Conservation (phyloP, 2,113 vertebrate species). For the Perognathus longimembris region DNA sequence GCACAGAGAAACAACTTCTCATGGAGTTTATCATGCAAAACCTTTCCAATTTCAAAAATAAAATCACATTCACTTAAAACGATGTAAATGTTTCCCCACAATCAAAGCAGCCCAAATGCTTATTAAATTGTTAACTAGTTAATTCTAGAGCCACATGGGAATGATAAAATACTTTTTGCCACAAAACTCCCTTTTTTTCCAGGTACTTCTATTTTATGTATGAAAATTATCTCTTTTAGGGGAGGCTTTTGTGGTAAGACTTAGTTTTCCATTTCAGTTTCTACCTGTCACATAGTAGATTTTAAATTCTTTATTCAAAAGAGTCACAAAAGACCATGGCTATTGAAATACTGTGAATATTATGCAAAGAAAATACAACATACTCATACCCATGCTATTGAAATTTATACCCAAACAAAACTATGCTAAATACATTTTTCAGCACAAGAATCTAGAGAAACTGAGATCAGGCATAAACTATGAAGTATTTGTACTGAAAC, state of each 20-base stretch:
- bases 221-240: background rate
- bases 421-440: background rate
- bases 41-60: background rate
- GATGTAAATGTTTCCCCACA: background rate
- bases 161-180: constrained; percentile 55
- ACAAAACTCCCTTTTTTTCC: background rate
- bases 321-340: background rate
- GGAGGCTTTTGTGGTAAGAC: background rate
- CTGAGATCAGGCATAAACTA: background rate
- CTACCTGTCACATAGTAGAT: background rate
- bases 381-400: background rate
- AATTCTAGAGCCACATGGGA: constrained; percentile 35
- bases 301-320: background rate
- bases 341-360: background rate
- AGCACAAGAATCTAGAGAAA: background rate
- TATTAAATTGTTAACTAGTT: constrained; percentile 44
- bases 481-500: background rate
- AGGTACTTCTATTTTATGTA: constrained; percentile 13
- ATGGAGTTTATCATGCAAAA: constrained; percentile 35
- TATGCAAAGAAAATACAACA: background rate
- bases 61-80: constrained; percentile 43
- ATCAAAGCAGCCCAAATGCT: constrained; percentile 1
- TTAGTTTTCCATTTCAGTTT: background rate
- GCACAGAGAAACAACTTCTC: constrained; percentile 30
- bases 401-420: background rate